Conservation (phyloP, 1,140 invertebrate species). For the Penaeus indicus region DNA sequence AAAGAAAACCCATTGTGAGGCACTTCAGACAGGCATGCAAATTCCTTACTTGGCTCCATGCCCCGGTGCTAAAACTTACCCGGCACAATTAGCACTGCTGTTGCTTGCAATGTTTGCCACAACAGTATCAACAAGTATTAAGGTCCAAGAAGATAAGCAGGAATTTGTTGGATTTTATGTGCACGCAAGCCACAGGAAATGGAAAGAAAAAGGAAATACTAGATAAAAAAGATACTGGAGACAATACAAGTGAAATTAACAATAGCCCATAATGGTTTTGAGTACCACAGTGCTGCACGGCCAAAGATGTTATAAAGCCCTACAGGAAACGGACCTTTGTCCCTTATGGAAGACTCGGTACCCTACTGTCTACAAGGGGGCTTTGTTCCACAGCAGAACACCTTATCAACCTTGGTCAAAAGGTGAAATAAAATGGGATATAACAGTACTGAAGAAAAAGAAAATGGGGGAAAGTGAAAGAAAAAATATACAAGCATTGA, state of each 20-base stretch:
- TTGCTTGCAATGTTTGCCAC: slow-evolving; percentile 61
- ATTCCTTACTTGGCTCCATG: slow-evolving; percentile 62
- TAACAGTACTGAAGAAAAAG: not conserved
- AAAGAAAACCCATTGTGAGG: slow-evolving; percentile 41
- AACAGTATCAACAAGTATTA: slow-evolving; percentile 64
- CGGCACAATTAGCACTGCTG: slow-evolving; percentile 63
- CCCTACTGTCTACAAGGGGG: no score
- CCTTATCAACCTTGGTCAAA: not conserved
- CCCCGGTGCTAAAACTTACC: slow-evolving; percentile 58
- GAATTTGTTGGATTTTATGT: slow-evolving; percentile 64
- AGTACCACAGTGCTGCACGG: slow-evolving; percentile 56
- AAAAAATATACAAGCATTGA: not conserved
- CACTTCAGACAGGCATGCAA: slow-evolving; percentile 62
- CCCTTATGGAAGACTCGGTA: not conserved
- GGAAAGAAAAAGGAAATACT: slow-evolving; percentile 65
- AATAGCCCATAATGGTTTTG: slow-evolving; percentile 57
- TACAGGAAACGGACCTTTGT: not conserved
- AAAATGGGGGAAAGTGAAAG: not conserved
- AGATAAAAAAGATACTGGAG: slow-evolving; percentile 64
- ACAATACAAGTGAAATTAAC: slow-evolving; percentile 59
- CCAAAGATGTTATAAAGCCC: slow-evolving; percentile 57
- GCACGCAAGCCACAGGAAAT: slow-evolving; percentile 65
- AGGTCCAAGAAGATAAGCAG: slow-evolving; percentile 65
- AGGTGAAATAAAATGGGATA: not conserved
- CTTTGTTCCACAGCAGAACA: no score